Conservation (phyloP, 1,140 invertebrate species). For the Drosophila repletoides region DNA sequence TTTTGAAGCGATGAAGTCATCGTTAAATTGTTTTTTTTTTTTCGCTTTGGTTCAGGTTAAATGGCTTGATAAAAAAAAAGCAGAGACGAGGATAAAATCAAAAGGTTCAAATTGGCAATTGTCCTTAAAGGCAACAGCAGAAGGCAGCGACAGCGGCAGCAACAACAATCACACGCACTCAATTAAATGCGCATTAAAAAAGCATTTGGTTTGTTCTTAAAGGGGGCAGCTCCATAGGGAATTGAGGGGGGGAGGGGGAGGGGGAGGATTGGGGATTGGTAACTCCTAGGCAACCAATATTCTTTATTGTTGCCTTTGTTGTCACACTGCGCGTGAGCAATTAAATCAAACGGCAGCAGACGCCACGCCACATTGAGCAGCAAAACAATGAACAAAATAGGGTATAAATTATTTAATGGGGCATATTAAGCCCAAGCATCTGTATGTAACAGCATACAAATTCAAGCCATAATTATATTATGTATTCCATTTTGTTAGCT, state of each 20-base stretch:
- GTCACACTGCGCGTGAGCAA: slow-evolving; percentile 59
- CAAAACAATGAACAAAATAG: slow-evolving; percentile 28
- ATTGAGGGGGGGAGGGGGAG: neutral
- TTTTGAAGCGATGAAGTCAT: slow-evolving; percentile 63
- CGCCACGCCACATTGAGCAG: slow-evolving; percentile 70
- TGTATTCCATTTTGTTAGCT: no score
- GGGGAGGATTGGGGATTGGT: slow-evolving; percentile 10
- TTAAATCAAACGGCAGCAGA: slow-evolving; percentile 77
- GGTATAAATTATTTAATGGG: slow-evolving; percentile 13
- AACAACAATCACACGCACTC: slow-evolving; percentile 61
- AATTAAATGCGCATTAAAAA: slow-evolving; percentile 80
- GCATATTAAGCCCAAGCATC: slow-evolving; percentile 9
- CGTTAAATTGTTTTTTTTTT: slow-evolving; percentile 54
- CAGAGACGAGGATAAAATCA: slow-evolving; percentile 22
- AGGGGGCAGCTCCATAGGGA: neutral
- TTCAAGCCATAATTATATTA: no score
- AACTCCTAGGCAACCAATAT: slow-evolving; percentile 26
- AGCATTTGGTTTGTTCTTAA: slow-evolving; percentile 55
- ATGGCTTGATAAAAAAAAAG: slow-evolving; percentile 59
- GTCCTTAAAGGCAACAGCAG: slow-evolving; percentile 37
- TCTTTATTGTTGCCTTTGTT: slow-evolving; percentile 19
- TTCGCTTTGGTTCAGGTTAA: slow-evolving; percentile 54
- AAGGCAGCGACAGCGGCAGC: slow-evolving; percentile 5
- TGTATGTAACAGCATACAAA: no score
- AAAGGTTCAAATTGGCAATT: slow-evolving; percentile 23